phyloP scores from a whole-genome alignment of 2,113 vertebrate species.

The Oreocharis arfaki region DNA sequence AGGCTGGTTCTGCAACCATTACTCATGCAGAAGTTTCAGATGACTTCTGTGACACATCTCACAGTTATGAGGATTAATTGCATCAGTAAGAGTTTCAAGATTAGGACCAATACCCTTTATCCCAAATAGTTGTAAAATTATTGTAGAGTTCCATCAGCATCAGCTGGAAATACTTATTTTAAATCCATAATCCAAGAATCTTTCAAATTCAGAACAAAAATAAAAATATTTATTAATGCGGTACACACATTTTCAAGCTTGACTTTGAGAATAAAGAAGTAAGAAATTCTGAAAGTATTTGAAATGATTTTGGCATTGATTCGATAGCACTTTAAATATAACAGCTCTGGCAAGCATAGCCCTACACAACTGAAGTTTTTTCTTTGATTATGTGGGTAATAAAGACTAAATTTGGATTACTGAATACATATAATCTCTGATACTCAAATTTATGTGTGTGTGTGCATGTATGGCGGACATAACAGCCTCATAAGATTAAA shows the following conservation, averaged over 20 bases:
- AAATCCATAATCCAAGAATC: background rate
- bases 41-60: background rate
- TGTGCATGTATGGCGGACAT: background rate
- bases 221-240: background rate
- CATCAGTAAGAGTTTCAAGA: background rate
- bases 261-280: background rate
- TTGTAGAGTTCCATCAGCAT: background rate
- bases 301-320: background rate
- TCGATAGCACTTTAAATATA: background rate
- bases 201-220: background rate
- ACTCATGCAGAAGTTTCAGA: background rate
- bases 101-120: background rate
- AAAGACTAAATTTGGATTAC: background rate
- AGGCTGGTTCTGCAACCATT: background rate
- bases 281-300: background rate
- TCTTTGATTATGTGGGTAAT: background rate
- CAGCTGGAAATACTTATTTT: background rate
- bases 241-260: background rate
- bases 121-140: background rate
- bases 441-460: background rate
- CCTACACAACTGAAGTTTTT: background rate
- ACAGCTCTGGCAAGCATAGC: background rate
- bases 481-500: background rate
- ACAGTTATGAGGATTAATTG: conserved; percentile 3
- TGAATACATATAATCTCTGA: background rate